Percentiles rank a stretch among this genome's conserved stretches.
phyloP scores from a whole-genome alignment of 1,140 invertebrate genomes.

The Hylyphantes graminicola region DNA sequence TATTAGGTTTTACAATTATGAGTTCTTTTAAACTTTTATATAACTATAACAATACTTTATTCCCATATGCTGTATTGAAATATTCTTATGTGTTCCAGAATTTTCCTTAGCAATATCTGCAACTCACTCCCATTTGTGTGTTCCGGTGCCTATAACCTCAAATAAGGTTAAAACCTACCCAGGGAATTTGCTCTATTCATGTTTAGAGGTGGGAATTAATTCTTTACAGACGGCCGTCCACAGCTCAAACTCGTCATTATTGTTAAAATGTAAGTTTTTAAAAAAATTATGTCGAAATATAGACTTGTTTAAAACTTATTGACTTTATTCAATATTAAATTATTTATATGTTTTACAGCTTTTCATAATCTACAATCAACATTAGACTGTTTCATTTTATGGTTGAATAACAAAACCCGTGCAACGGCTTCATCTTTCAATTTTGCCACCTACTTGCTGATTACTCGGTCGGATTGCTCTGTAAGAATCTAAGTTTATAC shows the following conservation, averaged over 20 bases:
- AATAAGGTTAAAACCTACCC: conserved; percentile 12
- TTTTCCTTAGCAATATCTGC: conserved; percentile 13
- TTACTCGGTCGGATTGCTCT: conserved; percentile 32
- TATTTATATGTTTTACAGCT: conserved; percentile 8
- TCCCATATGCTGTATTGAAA: no score
- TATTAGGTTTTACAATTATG: no score
- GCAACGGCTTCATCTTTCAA: conserved; percentile 13
- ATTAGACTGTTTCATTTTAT: conserved; percentile 33
- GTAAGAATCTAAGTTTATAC: conserved; percentile 13
- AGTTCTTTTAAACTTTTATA: no score
- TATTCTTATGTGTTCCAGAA: conserved; percentile 10
- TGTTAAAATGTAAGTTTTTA: conserved; percentile 15
- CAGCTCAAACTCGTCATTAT: conserved; percentile 2
- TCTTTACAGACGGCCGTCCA: background rate
- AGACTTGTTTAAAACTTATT: background rate
- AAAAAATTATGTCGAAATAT: background rate
- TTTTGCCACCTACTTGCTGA: conserved; percentile 18
- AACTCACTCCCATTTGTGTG: conserved; percentile 8
- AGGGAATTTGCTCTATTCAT: conserved; percentile 7
- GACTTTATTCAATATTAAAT: background rate
- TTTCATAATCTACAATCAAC: conserved; percentile 17
- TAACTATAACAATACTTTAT: no score
- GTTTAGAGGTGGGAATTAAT: background rate
- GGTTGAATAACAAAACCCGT: conserved; percentile 20
- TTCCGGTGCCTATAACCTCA: background rate